Evolutionary conservation across 2,113 vertebrate genomes (phyloP), one percentile per base, ranked within the genome.

Genomic region (Rana temporaria): DNA sequence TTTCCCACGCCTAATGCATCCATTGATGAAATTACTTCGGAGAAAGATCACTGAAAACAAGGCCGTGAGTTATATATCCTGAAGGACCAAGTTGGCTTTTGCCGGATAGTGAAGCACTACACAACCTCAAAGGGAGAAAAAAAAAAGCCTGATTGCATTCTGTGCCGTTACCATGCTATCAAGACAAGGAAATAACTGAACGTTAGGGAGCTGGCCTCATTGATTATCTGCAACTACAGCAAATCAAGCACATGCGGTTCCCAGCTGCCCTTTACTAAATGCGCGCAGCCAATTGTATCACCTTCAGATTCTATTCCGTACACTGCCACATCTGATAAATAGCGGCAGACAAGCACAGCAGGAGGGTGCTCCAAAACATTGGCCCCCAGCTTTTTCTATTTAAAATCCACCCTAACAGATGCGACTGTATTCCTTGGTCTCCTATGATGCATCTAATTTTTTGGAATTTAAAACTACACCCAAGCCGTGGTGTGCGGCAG

Each of bases 171-270:
- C 9, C 66, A 8, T 19, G 34, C 30, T 26, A 19, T 42, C 15
- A 48, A 48, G 38, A 48, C 38, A n/a, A 26, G 18, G 32, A 69
- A 69, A 69, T 48, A 38, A 20, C 52, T 48, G 67, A 48, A 20
- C 34, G 20, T 48, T 8, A 67, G 65, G 65, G 65, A 15, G 18
- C 22, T 18, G 48, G 67, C 38, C 19, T 69, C 67, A 48, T 48
- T 69, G 67, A 69, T 69, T 48, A 48, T 69, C 67, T 69, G 34
- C 34, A 69, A 69, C 48, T 48, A 69, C 65, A 67, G 65, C 65
- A 34, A 67, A 34, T 34, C 30, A 42, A 42, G 52, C 48, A 72
- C n/a, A 55, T 55, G 52, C 52, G 53, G 48, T 56, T 26, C 42
- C 52, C 30, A 12, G 24, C 48, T 34, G 26, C 22, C 52, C 69